Evolutionary conservation across 2,113 vertebrate species (phyloP).

Genomic region (Grammomys surdaster): DNA sequence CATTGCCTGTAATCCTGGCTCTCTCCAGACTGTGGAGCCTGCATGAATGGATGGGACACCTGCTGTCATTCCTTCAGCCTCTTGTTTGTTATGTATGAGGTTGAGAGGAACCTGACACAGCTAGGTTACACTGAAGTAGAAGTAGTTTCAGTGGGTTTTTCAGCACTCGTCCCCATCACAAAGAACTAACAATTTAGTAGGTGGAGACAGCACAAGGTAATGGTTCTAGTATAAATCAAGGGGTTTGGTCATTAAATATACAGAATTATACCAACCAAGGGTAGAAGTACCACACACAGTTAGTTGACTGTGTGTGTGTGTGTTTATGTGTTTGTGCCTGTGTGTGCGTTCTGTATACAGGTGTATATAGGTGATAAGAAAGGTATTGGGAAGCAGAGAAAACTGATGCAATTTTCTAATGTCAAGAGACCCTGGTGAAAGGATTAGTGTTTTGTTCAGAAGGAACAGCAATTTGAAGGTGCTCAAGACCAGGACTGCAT

Average conservation of each 20-base stretch:
- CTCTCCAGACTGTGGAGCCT: neutral
- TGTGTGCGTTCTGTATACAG: neutral
- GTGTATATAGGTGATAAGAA: neutral
- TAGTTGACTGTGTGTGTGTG: neutral
- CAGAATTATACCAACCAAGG: neutral
- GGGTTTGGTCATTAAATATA: neutral
- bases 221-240: neutral
- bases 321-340: neutral
- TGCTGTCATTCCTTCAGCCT: neutral
- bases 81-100: neutral
- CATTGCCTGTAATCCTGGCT: neutral
- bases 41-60: fast-evolving
- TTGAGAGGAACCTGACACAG: neutral
- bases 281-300: neutral
- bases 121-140: neutral
- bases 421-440: neutral
- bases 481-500: neutral
- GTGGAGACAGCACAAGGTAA: neutral
- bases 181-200: neutral
- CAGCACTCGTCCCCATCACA: neutral
- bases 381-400: neutral
- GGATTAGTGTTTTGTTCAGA: neutral
- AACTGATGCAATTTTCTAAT: neutral
- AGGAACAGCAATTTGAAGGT: neutral
- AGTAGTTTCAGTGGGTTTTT: no score